Conservation (phyloP, 2,888 invertebrate species). For the Metellina segmentata region DNA sequence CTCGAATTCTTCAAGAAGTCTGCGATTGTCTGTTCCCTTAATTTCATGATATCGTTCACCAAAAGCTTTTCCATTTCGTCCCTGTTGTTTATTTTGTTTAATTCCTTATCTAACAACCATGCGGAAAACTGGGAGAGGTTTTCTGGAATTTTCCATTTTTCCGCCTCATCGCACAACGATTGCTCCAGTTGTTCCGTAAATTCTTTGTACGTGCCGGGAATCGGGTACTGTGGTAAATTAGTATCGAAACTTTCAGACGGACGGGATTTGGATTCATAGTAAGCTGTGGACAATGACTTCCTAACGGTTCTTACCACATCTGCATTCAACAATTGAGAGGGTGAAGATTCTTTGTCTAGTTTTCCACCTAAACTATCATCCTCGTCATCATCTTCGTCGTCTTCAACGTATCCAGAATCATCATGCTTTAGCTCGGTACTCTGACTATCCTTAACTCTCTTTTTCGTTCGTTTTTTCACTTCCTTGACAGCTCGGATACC, state of each 20-base stretch:
- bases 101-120: constrained; percentile 63
- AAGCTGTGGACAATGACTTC: constrained; percentile 61
- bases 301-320: neutral
- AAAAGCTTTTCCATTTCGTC: constrained; percentile 70
- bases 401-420: constrained; percentile 75
- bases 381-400: constrained; percentile 73
- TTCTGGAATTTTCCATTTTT: constrained; percentile 61
- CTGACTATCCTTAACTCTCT: constrained; percentile 36
- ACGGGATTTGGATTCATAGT: constrained; percentile 49
- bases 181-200: constrained; percentile 54
- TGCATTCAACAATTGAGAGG: neutral
- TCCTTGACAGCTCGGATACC: constrained; percentile 45
- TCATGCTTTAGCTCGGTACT: constrained; percentile 63
- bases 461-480: constrained; percentile 53
- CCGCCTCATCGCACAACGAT: constrained; percentile 1
- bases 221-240: neutral
- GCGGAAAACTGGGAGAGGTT: constrained; percentile 71
- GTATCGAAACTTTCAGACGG: neutral
- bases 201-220: constrained; percentile 56
- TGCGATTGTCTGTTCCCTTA: constrained; percentile 55
- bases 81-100: constrained; percentile 48
- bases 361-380: constrained; percentile 52
- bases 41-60: constrained; percentile 58
- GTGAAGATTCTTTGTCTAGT: neutral
- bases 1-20: constrained; percentile 61